Base-by-base conservation (phyloP, 2,888 invertebrate species). In the Salticus scenicus region DNA sequence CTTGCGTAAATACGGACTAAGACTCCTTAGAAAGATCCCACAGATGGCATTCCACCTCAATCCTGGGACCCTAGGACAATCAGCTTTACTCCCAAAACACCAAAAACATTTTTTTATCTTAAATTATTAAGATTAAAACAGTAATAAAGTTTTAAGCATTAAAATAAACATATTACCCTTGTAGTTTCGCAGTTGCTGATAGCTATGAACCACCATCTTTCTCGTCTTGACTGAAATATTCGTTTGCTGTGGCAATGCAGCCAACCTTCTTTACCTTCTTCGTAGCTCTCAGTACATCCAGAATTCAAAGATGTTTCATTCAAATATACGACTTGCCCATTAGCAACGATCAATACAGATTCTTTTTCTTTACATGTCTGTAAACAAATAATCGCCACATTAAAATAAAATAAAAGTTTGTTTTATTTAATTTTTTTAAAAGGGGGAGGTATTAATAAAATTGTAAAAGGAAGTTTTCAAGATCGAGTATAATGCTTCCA, bases 171-270 rank as follows among this genome's bases (percentile, higher is more conserved):
- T 51, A n/a, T 63, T 70, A 88, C 89, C 75, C 86, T 85, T 33
- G 47, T 76, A 5, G 88, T 37, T 5, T 84, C 71, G 66, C 97
- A 97, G 90, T 96, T 96, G 88, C 95, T 95, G 42, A 97, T 92
- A 0, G 96, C 97, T 41, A 98, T 94, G 90, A 96, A 98, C 98
- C 98, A 98, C 98, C 98, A 98, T 33, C 98, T 92, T 90, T 96
- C 97, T 73, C 98, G 93, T 0, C 95, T 93, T 0, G 96, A 96
- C 2, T 94, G 92, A 91, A 97, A 97, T 76, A 94, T 92, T 75
- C 96, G 47, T 17, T 77, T 28, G 24, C 79, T 83, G 12, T 72
- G 63, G 86, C 92, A 92, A 4, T 88, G 88, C 63, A 90, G 89
- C 87, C 89, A 89, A 0, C 70, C 74, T 14, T 84, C 82, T 20